Evolutionary conservation across 2,797 vertebrate species (phyloP), one percentile per base, ranked within the genome.

Genomic region (Microctenopoma lineatum): DNA sequence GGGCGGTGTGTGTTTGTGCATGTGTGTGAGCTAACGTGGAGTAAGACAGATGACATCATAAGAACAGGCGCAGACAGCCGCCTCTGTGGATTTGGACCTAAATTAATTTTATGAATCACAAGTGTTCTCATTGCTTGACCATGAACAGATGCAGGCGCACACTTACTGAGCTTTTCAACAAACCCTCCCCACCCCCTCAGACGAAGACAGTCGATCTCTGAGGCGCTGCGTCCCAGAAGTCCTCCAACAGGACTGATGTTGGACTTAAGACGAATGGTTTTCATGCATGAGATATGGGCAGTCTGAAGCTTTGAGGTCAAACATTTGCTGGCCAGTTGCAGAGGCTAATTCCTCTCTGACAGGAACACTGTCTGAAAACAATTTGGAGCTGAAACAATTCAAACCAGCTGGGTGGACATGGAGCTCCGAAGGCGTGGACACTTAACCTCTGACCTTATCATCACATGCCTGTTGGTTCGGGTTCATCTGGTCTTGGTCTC

Each of bases 21-120:
- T 77, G 45, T 79, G 69, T 59, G 38, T 59, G 54, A 34, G 38
- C 45, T 55, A 38, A 42, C 11, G 32, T 36, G 15, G 45, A 56
- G 61, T 75, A 71, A 83, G 73, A 68, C 66, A 75, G 76, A 87
- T 91, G 90, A 92, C 82, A 76, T 92, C 86, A 89, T 88, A 67
- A 55, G 77, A 82, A 36, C 71, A 83, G 74, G 73, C 81, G 51
- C 70, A 89, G 84, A 85, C 85, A 83, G 77, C 68, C 62, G 69
- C 76, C 84, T 66, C 70, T 56, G 58, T 70, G 70, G 66, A 79
- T 60, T 72, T 70, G 66, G 71, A 89, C 66, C 66, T 73, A 74
- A 87, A 80, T 83, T 69, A 45, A 67, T 84, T 89, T 78, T 44
- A 73, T 88, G 82, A 91, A 88, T 89, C 86, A 90, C 80, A 67